Evolutionary conservation across 1,140 invertebrate species (phyloP), one percentile per base, ranked within the genome.

Genomic region (Portunus trituberculatus): DNA sequence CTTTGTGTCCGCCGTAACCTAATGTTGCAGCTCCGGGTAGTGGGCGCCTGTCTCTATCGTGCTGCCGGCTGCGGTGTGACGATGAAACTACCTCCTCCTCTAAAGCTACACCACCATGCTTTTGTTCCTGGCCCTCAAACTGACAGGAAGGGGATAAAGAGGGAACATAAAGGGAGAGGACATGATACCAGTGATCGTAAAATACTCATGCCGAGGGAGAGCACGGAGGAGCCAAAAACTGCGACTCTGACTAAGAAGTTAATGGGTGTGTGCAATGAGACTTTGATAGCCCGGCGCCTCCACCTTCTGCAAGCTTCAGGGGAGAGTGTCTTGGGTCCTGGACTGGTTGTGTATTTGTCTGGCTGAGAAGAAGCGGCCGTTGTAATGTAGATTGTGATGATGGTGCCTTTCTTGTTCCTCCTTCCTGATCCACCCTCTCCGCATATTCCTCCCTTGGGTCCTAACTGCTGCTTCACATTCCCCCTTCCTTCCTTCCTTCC

Each of bases 1-100:
- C 67, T 76, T 76, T 76, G 67, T 76, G 67, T 76, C 67, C 67
- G 67, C 20, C 67, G 67, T 76, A 76, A 25, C 67, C 67, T 76
- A 76, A 76, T 76, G 67, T 76, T n/a, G 67, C 67, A 76, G 67
- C 67, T n/a, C 20, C 52, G 67, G 20, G 20, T 25, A 76, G 52
- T 59, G 52, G 39, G 52, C 20, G 67, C 67, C 25, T 76, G 67
- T 76, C 25, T 76, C 6, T n/a, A 25, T 59, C 52, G 67, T 25
- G 67, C 20, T 76, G 12, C 67, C 12, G 67, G 67, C 67, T 12
- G 67, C 25, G 67, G 16, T 76, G 67, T 76, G 20, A 76, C n/a
- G 20, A n/a, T n/a, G 20, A 76, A 76, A 76, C 67, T 8, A 76
- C 67, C 16, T 76, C 20, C 25, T 76, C 20, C 67, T 76, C 25